Percentiles rank a stretch among this genome's conserved stretches.
Conservation (phyloP, 1,140 invertebrate genomes). For the Drosophila repleta region DNA sequence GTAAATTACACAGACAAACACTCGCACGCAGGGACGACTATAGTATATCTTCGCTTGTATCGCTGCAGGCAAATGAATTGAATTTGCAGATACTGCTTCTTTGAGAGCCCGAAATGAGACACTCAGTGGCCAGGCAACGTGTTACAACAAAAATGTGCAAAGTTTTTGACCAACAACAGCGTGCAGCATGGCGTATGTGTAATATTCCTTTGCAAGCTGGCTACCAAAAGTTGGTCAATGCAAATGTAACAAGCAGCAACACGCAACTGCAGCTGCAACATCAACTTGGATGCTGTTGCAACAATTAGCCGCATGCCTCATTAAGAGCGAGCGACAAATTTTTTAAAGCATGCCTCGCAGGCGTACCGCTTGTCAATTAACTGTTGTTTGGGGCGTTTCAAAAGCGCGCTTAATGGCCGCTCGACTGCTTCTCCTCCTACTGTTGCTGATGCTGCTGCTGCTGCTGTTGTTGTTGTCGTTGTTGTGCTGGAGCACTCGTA, state of each 20-base stretch:
- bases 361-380: slow-evolving; percentile 65
- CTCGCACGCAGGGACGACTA: slow-evolving; percentile 7
- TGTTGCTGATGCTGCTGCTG: slow-evolving; percentile 26
- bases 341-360: slow-evolving; percentile 46
- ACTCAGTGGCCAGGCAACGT: slow-evolving; percentile 44
- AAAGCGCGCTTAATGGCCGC: slow-evolving; percentile 53
- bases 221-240: slow-evolving; percentile 57
- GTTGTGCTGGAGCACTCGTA: slow-evolving; percentile 48
- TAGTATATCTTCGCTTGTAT: slow-evolving; percentile 9
- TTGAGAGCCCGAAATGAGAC: slow-evolving; percentile 52
- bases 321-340: slow-evolving; percentile 51
- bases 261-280: too few relatives aligned
- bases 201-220: slow-evolving; percentile 65
- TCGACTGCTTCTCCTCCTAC: slow-evolving; percentile 21
- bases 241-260: slow-evolving; percentile 53
- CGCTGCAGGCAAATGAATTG: slow-evolving; percentile 53
- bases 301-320: slow-evolving; percentile 67
- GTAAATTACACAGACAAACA: slow-evolving; percentile 70
- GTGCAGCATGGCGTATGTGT: slow-evolving; percentile 67
- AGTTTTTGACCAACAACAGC: slow-evolving; percentile 58
- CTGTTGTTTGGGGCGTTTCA: slow-evolving; percentile 54
- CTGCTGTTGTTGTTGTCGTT: slow-evolving; percentile 25
- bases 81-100: slow-evolving; percentile 45
- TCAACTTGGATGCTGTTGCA: slow-evolving; percentile 1
- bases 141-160: slow-evolving; percentile 61